Base-by-base conservation (phyloP, 2,888 invertebrate species). In the Plemyria rubiginata region DNA sequence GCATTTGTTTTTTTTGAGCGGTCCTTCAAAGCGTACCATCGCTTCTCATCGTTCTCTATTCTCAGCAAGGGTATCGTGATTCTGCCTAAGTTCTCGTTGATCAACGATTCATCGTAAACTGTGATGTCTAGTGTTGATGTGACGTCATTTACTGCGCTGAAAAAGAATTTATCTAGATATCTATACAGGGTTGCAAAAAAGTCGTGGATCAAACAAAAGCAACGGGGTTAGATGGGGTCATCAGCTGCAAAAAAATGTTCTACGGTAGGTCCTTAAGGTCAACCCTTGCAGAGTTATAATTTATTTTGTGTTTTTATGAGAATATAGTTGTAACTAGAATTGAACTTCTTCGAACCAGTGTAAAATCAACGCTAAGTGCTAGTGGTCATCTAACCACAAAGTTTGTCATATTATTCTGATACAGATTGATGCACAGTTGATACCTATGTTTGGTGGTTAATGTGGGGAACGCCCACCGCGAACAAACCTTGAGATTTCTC, bases 1-100 rank as follows among this genome's bases (percentile, higher is more conserved):
- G 87, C 87, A 36, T 79, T 80, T 16, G 80, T 70, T 59, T 85
- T 88, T 65, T 86, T 86, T 6, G 87, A 79, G 55, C 86, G 77
- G 68, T 88, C 82, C 61, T 88, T 90, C 1, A 92, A 76, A 1
- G 89, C 88, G 68, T 88, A 92, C 92, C 92, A 92, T 65, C 85
- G 80, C 63, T 86, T 87, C 70, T 92, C 90, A 15, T 87, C 83
- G 54, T 90, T 90, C 32, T 81, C 78, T 51, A 92, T 86, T 67
- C 91, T 80, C 12, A 92, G 76, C 29, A 92, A 68, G 0, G 92
- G 92, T 70, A 92, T 85, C 2, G 90, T 85, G 60, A 92, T 72
- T 69, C 87, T 87, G 0, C 92, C 92, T 2, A 92, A 78, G 2
- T 80, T 84, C 55, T 88, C 92, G 0, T 85, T 84, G 50, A 89